Evolutionary conservation across 1,140 invertebrate species (phyloP).

Genomic region (Rhagoletis zephyria): DNA sequence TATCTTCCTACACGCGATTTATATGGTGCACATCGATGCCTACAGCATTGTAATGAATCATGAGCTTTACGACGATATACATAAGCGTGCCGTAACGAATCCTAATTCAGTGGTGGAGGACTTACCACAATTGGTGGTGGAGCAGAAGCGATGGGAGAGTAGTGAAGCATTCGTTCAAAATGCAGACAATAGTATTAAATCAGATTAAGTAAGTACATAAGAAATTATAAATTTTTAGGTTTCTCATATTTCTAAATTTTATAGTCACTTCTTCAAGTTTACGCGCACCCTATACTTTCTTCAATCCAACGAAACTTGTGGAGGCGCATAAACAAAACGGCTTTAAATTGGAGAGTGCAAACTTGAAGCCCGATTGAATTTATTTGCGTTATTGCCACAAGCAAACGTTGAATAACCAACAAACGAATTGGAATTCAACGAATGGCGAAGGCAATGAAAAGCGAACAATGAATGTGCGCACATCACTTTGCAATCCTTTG

Average conservation of each 20-base stretch:
- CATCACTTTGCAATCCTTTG: conserved; percentile 32
- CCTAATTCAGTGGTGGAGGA: too few relatives aligned
- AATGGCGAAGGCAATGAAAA: conserved; percentile 34
- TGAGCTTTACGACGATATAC: too few relatives aligned
- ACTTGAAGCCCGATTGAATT: conserved; percentile 67
- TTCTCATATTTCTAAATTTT: not conserved
- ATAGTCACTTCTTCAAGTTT: not conserved
- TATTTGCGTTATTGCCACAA: conserved; percentile 65
- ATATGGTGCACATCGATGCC: too few relatives aligned
- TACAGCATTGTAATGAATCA: too few relatives aligned
- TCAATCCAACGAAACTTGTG: not conserved
- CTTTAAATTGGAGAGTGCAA: conserved; percentile 59
- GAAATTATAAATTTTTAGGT: not conserved
- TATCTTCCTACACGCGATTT: too few relatives aligned
- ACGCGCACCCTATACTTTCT: not conserved
- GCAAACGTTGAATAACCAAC: conserved; percentile 36
- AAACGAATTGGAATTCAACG: not conserved
- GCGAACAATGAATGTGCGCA: conserved; percentile 11
- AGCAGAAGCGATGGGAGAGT: too few relatives aligned
- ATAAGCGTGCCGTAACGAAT: too few relatives aligned
- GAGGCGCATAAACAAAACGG: conserved; percentile 33
- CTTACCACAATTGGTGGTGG: too few relatives aligned
- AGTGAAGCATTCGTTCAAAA: too few relatives aligned
- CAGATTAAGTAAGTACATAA: too few relatives aligned
- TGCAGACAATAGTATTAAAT: too few relatives aligned